Evolutionary conservation across 1,140 invertebrate species (phyloP).

Genomic region (Polypedilum vanderplanki): DNA sequence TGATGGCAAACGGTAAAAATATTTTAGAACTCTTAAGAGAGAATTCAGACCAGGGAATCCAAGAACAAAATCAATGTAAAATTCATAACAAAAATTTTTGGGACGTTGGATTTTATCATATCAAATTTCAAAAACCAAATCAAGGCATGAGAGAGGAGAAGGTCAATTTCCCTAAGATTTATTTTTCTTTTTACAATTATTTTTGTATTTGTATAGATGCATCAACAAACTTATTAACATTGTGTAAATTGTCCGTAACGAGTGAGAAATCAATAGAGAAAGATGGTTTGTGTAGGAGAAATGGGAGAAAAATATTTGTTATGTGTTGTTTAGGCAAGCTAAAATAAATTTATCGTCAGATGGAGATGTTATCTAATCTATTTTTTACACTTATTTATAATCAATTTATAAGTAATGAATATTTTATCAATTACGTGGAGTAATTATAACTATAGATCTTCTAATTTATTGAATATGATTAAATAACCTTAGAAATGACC

Average conservation of each 20-base stretch:
- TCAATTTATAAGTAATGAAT: no score
- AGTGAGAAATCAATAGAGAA: neutral
- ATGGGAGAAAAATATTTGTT: neutral
- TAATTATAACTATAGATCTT: no score
- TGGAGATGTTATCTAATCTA: slow-evolving; percentile 9
- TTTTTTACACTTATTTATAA: no score
- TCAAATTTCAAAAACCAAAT: neutral
- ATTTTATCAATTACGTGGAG: no score
- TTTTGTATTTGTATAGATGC: no score
- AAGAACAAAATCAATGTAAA: slow-evolving; percentile 29
- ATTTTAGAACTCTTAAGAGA: neutral
- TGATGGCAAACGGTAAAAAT: neutral
- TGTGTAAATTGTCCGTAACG: neutral
- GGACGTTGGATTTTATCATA: slow-evolving; percentile 31
- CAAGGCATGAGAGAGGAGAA: no score
- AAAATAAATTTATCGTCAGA: no score
- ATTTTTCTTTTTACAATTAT: no score
- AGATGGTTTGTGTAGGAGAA: neutral
- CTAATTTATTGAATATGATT: no score
- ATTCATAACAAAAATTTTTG: slow-evolving; percentile 31
- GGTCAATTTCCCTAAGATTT: no score
- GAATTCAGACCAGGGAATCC: slow-evolving; percentile 32
- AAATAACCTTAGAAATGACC: neutral
- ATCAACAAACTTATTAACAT: neutral
- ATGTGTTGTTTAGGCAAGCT: neutral